Conservation (phyloP, 2,888 invertebrate genomes). For the Hydrotaea cyrtoneurina region DNA sequence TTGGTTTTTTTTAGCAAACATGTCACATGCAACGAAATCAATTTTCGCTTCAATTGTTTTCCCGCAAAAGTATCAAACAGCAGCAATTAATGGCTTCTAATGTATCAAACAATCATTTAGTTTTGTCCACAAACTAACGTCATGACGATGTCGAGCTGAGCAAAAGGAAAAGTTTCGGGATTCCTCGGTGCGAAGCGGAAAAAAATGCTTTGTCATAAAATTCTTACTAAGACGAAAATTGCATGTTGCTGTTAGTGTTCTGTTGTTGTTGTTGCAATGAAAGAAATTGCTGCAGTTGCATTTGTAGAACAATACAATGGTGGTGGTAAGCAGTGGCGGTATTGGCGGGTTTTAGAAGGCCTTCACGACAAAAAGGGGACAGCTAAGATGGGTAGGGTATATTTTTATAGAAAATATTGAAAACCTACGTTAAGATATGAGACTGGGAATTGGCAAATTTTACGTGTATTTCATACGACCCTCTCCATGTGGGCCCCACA, state of each 20-base stretch:
- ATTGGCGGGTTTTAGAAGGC: too few species aligned
- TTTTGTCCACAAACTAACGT: constrained; percentile 39
- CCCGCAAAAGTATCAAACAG: constrained; percentile 58
- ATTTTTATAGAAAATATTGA: too few species aligned
- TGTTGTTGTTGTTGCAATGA: constrained; percentile 48
- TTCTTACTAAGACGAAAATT: constrained; percentile 42
- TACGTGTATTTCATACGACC: too few species aligned
- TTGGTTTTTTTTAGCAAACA: constrained; percentile 75
- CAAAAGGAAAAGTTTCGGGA: constrained; percentile 22
- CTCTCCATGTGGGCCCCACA: too few species aligned
- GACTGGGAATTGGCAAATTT: too few species aligned
- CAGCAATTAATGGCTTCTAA: constrained; percentile 65
- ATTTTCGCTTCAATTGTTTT: constrained; percentile 77
- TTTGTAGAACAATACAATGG: constrained; percentile 61
- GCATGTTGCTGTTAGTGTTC: constrained; percentile 54
- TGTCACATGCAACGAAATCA: constrained; percentile 79
- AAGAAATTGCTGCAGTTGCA: constrained; percentile 44
- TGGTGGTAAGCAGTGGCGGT: neutral
- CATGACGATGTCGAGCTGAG: neutral
- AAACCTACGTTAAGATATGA: too few species aligned
- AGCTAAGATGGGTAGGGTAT: too few species aligned
- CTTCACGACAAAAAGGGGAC: too few species aligned
- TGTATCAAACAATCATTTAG: constrained; percentile 59
- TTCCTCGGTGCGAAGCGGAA: constrained; percentile 8
- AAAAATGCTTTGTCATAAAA: constrained; percentile 62